Conservation (phyloP, 2,888 invertebrate genomes). For the Lasioglossum malachurum region DNA sequence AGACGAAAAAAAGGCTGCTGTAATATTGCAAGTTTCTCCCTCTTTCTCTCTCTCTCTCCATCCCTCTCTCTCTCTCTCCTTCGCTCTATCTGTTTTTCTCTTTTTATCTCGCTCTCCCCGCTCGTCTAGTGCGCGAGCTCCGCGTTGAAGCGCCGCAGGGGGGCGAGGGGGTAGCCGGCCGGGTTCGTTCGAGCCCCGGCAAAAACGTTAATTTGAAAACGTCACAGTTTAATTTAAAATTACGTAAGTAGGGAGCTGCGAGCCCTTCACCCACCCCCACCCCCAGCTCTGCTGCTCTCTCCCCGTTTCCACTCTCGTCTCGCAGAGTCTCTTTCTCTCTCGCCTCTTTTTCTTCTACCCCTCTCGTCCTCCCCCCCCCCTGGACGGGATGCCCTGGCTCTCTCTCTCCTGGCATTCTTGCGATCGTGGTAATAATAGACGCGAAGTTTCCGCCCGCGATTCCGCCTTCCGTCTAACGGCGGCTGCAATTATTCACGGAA, state of each 20-base stretch:
- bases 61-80: neutral
- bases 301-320: slow-evolving; percentile 55
- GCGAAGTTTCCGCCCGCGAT: slow-evolving; percentile 72
- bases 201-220: slow-evolving; percentile 85
- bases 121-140: slow-evolving; percentile 74
- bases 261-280: slow-evolving; percentile 55
- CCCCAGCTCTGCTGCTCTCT: slow-evolving; percentile 18
- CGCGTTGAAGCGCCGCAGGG: slow-evolving; percentile 74
- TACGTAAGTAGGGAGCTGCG: slow-evolving; percentile 80
- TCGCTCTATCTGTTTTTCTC: slow-evolving; percentile 70
- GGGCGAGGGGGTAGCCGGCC: slow-evolving; percentile 71
- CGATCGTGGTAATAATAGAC: slow-evolving; percentile 78
- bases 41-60: slow-evolving; percentile 4
- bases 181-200: slow-evolving; percentile 65
- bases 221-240: slow-evolving; percentile 85
- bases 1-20: slow-evolving; percentile 81
- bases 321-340: slow-evolving; percentile 32
- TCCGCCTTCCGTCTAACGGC: slow-evolving; percentile 64
- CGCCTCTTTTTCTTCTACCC: slow-evolving; percentile 20
- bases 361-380: slow-evolving; percentile 18
- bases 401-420: slow-evolving; percentile 67
- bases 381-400: slow-evolving; percentile 25
- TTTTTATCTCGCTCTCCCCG: slow-evolving; percentile 23
- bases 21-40: slow-evolving; percentile 83
- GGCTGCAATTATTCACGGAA: slow-evolving; percentile 76